These are phyloP conservation scores for Phrynocephalus vlangalii DNA, from an alignment of 2,797 vertebrate genomes.

Conservation along the genomic window DNA sequence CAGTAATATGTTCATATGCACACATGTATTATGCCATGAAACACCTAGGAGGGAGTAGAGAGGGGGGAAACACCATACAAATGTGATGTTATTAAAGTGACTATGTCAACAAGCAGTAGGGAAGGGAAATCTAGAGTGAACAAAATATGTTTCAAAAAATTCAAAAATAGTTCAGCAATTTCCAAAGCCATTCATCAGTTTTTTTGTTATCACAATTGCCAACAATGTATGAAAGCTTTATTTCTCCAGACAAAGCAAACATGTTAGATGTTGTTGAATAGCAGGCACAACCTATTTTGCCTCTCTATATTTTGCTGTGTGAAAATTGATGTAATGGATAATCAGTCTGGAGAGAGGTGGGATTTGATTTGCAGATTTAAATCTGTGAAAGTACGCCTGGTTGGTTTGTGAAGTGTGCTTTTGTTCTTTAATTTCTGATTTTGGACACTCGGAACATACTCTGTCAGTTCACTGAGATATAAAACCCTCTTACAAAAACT, in stretches of 20 bases:
- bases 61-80: not conserved
- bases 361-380: slow-evolving; percentile 19
- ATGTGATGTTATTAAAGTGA: accelerated
- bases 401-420: not conserved
- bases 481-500: not conserved
- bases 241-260: no score
- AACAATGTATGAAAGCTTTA: no score
- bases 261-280: no score
- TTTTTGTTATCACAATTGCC: no score
- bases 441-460: not conserved
- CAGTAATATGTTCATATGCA: not conserved
- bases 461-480: not conserved
- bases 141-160: no score
- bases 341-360: not conserved
- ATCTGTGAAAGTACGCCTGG: not conserved
- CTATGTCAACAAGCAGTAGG: no score
- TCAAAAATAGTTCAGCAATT: no score
- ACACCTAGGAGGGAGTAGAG: not conserved
- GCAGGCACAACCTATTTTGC: no score
- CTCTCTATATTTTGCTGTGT: not conserved
- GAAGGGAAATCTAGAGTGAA: no score
- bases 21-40: not conserved
- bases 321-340: not conserved
- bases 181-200: no score
- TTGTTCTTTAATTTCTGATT: not conserved